These are phyloP conservation scores for Rhinopithecus roxellana DNA, from an alignment of 2,113 vertebrate genomes.

Conservation along the genomic window DNA sequence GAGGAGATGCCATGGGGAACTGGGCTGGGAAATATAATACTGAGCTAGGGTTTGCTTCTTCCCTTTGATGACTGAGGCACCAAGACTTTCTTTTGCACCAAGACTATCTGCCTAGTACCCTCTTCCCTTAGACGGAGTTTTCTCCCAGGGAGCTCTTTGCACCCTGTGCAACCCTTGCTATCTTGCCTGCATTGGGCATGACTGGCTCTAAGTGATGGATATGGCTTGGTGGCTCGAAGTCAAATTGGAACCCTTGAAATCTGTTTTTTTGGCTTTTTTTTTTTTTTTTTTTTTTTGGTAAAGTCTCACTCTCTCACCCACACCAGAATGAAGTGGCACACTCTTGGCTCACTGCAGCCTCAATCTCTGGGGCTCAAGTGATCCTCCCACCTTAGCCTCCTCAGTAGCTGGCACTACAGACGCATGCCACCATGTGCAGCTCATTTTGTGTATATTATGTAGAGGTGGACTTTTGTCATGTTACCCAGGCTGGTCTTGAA, in stretches of 20 bases:
- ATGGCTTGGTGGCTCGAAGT: not conserved
- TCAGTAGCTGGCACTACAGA: no score
- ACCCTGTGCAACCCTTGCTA: not conserved
- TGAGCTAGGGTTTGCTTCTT: not conserved
- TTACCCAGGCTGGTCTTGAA: no score
- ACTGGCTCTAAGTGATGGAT: not conserved
- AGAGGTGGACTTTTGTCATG: no score
- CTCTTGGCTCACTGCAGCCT: no score
- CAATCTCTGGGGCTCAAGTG: no score
- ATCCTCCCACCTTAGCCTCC: no score
- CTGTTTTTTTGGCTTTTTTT: no score
- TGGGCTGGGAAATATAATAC: not conserved
- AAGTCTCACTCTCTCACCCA: no score
- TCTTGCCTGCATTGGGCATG: not conserved
- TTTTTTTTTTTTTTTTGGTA: no score
- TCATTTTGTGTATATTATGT: no score
- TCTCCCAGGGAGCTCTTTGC: not conserved
- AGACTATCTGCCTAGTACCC: not conserved
- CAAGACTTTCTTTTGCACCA: not conserved
- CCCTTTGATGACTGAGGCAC: not conserved
- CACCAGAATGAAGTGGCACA: no score
- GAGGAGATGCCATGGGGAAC: not conserved
- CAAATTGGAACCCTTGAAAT: not conserved
- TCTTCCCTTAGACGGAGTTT: not conserved
- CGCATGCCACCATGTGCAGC: no score